Conservation (phyloP, 1,140 invertebrate species). For the Diploscapter pachys region DNA sequence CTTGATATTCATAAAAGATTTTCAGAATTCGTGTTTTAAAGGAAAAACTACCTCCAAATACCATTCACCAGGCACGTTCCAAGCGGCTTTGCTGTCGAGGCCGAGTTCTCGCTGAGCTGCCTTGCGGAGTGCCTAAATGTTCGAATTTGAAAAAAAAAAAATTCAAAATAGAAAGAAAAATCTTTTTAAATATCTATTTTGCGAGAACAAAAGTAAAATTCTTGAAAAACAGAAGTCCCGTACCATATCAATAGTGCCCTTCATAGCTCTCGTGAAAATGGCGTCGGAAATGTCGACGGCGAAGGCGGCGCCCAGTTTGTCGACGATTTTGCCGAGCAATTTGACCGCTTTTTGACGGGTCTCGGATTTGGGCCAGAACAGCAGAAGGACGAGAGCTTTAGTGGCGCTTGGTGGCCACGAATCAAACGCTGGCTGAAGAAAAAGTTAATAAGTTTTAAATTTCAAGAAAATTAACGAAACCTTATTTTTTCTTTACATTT, state of each 20-base stretch:
- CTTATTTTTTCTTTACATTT: conserved; percentile 9
- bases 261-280: conserved; percentile 15
- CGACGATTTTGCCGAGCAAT: conserved; percentile 5
- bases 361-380: conserved; percentile 27
- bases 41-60: too few species aligned
- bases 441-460: background rate
- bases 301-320: conserved; percentile 5
- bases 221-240: background rate
- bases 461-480: conserved; percentile 1
- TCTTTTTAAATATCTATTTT: background rate
- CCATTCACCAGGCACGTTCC: background rate
- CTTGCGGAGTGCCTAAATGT: conserved; percentile 24
- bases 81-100: background rate
- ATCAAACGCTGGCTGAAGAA: background rate
- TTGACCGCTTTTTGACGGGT: conserved; percentile 13
- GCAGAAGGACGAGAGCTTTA: conserved; percentile 13
- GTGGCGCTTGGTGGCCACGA: background rate
- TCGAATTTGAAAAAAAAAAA: background rate
- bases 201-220: background rate
- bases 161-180: background rate
- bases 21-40: background rate
- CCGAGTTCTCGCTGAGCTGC: conserved; percentile 8
- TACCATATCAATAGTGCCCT: conserved; percentile 20
- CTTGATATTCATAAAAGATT: background rate
- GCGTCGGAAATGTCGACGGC: conserved; percentile 18